These are phyloP conservation scores for Heteronetta atricapilla DNA, from an alignment of 2,113 vertebrate genomes.

Conservation along the genomic window DNA sequence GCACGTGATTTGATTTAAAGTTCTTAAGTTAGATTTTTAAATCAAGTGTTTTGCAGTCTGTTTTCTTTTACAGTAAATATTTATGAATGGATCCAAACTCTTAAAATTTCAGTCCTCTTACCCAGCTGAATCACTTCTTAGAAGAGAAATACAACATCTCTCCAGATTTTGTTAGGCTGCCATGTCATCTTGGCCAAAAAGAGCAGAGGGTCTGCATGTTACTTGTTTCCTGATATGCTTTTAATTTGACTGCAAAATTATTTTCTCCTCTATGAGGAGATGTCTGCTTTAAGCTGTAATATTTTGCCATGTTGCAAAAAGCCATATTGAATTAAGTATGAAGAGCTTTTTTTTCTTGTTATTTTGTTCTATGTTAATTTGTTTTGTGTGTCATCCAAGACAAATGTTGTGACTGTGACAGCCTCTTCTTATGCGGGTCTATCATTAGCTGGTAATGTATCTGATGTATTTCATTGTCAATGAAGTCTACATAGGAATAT, in stretches of 20 bases:
- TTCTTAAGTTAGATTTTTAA: constrained; percentile 68
- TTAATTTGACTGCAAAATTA: constrained; percentile 85
- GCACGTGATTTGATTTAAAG: constrained; percentile 66
- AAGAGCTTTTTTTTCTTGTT: constrained; percentile 62
- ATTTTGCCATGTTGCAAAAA: constrained; percentile 88
- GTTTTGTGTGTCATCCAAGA: constrained; percentile 75
- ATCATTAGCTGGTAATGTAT: constrained; percentile 74
- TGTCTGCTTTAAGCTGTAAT: constrained; percentile 86
- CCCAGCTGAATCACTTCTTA: background rate
- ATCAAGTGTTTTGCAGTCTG: constrained; percentile 81
- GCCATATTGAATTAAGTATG: constrained; percentile 89
- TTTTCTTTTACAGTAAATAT: constrained; percentile 61
- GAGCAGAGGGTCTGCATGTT: constrained; percentile 64
- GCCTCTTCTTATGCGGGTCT: constrained; percentile 80
- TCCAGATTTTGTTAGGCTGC: constrained; percentile 44
- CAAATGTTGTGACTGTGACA: constrained; percentile 82
- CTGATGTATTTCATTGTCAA: constrained; percentile 61
- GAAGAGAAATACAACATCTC: constrained; percentile 29
- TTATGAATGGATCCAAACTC: constrained; percentile 36
- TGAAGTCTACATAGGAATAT: constrained; percentile 53
- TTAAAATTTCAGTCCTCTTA: constrained; percentile 7
- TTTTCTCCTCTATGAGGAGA: constrained; percentile 96
- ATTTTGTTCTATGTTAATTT: constrained; percentile 71
- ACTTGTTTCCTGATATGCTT: constrained; percentile 60
- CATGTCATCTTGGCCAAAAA: constrained; percentile 49